Base-by-base conservation (phyloP, 2,797 vertebrate species). In the Petrocephalus schoutedeni region DNA sequence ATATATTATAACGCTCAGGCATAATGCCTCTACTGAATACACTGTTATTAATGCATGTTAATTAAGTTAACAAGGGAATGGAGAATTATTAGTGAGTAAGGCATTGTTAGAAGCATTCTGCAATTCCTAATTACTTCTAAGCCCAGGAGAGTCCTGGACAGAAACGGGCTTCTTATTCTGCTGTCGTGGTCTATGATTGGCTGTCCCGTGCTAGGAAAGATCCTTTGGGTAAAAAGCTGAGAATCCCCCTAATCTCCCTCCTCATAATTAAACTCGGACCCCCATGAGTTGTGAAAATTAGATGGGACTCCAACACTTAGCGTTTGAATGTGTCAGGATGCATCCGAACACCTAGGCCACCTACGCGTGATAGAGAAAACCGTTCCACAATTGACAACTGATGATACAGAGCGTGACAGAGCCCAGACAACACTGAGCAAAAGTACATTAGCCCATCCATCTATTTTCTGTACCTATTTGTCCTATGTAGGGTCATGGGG, bases 1-100 rank as follows among this genome's bases (percentile, higher is more conserved):
- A 28, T 28, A 28, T 28, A 85, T n/a, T 23, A 36, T 23, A 57
- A 85, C 4, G 57, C 12, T 57, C 7, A 58, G 87, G 54, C 5
- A 77, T 19, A 41, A 77, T 77, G 16, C 71, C 32, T n/a, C 32
- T 45, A 77, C 45, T 77, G 32, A 45, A 54, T 54, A 67, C 77
- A 19, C 41, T 91, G 53, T 90, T 91, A 91, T 89, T 89, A 82
- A 93, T 89, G 88, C 54, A 87, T 80, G 82, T 90, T 92, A 86
- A 94, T 93, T 89, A 88, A 92, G 92, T 89, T 88, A 87, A 85
- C 89, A 89, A 83, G 16, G 86, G 88, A 45, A 87, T 90, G 87
- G 54, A 59, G 87, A 54, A 85, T 87, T 83, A 80, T 54, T 85
- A 90, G 51, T 92, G 89, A 85, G 71, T 51, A 82, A 21, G 14